Conservation (phyloP, 1,140 invertebrate genomes). For the Nephotettix cincticeps region DNA sequence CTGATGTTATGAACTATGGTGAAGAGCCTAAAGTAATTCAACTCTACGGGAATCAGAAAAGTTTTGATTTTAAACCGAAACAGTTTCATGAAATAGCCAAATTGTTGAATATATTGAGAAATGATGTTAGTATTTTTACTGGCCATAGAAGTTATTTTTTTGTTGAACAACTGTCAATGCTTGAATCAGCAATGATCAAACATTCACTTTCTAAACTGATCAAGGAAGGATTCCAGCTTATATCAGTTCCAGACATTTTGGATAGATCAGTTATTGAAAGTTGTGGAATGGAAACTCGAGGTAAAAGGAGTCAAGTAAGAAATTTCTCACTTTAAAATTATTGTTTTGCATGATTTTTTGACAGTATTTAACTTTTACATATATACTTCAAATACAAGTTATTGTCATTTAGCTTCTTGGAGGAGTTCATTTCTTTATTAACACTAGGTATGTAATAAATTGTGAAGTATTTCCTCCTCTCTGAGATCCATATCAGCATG, state of each 20-base stretch:
- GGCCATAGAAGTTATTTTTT: slow-evolving; percentile 81
- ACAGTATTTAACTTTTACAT: no score
- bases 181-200: slow-evolving; percentile 82
- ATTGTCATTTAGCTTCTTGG: no score
- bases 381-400: no score
- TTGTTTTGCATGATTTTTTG: no score
- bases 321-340: slow-evolving; percentile 32
- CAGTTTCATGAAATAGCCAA: slow-evolving; percentile 63
- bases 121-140: slow-evolving; percentile 69
- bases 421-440: no score
- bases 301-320: slow-evolving; percentile 73
- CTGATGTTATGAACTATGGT: slow-evolving; percentile 56
- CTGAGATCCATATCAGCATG: no score
- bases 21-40: slow-evolving; percentile 59
- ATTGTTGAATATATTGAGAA: slow-evolving; percentile 61
- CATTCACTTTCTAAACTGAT: slow-evolving; percentile 68
- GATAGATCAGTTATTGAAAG: slow-evolving; percentile 73
- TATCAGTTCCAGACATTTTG: slow-evolving; percentile 91
- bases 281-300: slow-evolving; percentile 83
- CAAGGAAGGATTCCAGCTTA: slow-evolving; percentile 69
- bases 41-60: slow-evolving; percentile 53
- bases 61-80: slow-evolving; percentile 55
- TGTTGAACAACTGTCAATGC: slow-evolving; percentile 70
- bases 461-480: no score
- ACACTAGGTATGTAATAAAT: no score